Percentiles rank a stretch among this genome's conserved stretches.
Evolutionary conservation across 2,113 vertebrate species (phyloP).

Genomic region (Crypturellus undulatus): DNA sequence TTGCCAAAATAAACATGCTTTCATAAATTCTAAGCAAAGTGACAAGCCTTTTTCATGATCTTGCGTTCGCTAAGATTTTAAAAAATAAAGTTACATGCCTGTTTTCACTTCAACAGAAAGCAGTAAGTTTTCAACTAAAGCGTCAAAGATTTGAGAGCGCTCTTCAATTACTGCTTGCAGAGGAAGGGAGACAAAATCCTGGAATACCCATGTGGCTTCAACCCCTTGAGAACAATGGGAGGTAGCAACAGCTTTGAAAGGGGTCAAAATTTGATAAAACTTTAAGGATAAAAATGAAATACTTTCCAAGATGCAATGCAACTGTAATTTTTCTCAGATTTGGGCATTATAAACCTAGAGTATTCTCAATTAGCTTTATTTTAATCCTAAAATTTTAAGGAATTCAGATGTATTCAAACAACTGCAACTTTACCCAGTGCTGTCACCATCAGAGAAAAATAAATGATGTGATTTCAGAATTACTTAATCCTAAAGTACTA

Average conservation of each 20-base stretch:
- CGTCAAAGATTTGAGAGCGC: neutral
- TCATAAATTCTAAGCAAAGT: neutral
- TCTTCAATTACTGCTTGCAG: neutral
- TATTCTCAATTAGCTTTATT: neutral
- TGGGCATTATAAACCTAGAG: neutral
- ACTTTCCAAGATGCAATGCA: neutral
- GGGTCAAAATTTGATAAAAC: neutral
- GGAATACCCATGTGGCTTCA: neutral
- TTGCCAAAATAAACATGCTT: slow-evolving; percentile 44
- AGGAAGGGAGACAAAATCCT: neutral
- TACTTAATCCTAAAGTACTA: neutral
- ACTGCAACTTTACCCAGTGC: neutral
- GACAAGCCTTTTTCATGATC: neutral
- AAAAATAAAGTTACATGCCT: neutral
- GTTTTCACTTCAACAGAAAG: neutral
- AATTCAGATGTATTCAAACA: neutral
- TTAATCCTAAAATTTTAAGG: neutral
- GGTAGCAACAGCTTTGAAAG: neutral
- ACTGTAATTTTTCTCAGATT: neutral
- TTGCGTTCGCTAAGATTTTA: neutral
- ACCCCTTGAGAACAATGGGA: neutral
- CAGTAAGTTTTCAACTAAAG: neutral
- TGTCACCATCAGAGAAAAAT: neutral
- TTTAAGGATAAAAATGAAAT: neutral
- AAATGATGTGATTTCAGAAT: neutral